phyloP scores from a whole-genome alignment of 2,113 vertebrate species.

The Alexandromys fortis region DNA sequence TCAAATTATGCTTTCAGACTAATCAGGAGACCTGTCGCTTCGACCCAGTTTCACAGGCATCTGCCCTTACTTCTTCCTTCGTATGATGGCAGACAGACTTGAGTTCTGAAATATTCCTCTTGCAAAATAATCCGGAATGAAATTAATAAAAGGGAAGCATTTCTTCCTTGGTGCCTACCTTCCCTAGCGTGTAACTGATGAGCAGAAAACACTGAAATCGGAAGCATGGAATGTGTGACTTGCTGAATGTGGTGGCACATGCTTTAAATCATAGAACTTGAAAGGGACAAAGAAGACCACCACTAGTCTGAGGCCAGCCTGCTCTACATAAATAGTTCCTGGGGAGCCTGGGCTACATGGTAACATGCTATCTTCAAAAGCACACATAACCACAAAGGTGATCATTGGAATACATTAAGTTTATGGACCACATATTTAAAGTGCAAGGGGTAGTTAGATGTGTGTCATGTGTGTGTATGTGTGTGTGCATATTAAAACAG shows the following conservation, averaged over 20 bases:
- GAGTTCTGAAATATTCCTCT: neutral
- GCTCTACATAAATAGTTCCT: neutral
- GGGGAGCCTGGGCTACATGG: neutral
- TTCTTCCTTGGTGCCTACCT: neutral
- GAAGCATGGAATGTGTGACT: neutral
- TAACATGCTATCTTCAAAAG: neutral
- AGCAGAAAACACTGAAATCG: neutral
- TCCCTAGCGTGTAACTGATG: neutral
- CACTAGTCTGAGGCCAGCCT: neutral
- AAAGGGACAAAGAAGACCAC: neutral
- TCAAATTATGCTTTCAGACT: conserved; percentile 18
- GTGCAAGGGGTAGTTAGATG: neutral
- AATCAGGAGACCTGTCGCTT: conserved; percentile 36
- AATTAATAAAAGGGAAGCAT: neutral
- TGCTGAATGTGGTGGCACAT: neutral
- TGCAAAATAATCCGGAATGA: neutral
- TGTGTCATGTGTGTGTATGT: neutral
- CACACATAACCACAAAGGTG: neutral
- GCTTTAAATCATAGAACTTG: neutral
- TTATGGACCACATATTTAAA: neutral
- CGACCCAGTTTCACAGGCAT: neutral
- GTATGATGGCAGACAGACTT: neutral
- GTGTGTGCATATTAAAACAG: neutral
- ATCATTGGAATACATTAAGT: neutral
- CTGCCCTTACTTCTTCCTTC: neutral